Evolutionary conservation across 2,797 vertebrate species (phyloP).

Genomic region (Sphenopsis melanotis): DNA sequence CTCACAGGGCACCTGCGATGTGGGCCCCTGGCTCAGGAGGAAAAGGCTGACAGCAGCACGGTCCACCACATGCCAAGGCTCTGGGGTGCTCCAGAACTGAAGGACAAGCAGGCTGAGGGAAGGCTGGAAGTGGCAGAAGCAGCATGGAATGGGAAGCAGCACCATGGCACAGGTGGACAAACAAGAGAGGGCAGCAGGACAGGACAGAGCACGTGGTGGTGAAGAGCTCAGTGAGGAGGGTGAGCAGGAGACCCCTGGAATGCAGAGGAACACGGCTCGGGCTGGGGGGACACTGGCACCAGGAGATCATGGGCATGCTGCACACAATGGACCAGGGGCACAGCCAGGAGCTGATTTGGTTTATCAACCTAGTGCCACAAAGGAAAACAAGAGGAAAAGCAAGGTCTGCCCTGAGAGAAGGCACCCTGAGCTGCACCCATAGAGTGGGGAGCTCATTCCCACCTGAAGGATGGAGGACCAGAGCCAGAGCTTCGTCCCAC

Average conservation of each 20-base stretch:
- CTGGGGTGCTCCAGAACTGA: neutral
- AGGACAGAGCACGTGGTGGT: fast-evolving
- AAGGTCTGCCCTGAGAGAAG: neutral
- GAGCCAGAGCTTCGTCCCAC: neutral
- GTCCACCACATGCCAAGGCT: fast-evolving
- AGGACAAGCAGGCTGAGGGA: neutral
- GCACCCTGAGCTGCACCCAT: fast-evolving
- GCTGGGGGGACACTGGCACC: neutral
- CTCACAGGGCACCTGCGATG: neutral
- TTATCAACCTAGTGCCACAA: neutral
- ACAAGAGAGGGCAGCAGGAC: neutral
- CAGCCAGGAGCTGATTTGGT: neutral
- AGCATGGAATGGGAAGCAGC: neutral
- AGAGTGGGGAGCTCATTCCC: neutral
- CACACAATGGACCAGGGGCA: fast-evolving
- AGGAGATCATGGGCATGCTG: fast-evolving
- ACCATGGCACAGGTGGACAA: neutral
- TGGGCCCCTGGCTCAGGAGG: fast-evolving
- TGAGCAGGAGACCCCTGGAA: neutral
- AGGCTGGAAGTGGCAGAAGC: neutral
- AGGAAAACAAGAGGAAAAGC: neutral
- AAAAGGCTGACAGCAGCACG: neutral
- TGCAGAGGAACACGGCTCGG: fast-evolving
- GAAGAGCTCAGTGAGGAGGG: neutral
- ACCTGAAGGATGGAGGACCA: neutral